Percentiles rank a stretch among this genome's conserved stretches.
These are phyloP conservation scores for Calameuta pallipes DNA, from an alignment of 2,888 invertebrate genomes.

Conservation along the genomic window DNA sequence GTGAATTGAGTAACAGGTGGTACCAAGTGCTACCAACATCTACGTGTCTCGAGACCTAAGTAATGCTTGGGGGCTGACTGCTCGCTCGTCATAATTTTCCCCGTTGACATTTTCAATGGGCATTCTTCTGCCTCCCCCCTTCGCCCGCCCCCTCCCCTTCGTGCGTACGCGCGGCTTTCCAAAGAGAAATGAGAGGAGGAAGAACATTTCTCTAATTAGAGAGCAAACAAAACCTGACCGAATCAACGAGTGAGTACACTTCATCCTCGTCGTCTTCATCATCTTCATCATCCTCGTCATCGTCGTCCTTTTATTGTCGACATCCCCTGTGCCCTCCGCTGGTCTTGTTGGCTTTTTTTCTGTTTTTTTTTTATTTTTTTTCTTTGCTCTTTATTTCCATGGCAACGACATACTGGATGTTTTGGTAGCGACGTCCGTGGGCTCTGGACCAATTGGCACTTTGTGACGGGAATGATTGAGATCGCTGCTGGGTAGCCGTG, in stretches of 20 bases:
- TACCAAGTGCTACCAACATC: constrained; percentile 27
- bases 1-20: constrained; percentile 37
- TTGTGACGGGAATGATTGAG: no score
- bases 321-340: no score
- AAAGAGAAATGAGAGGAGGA: constrained; percentile 1
- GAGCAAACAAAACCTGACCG: background rate
- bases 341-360: background rate
- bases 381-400: constrained; percentile 9
- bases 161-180: background rate
- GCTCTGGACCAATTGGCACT: no score
- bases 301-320: no score
- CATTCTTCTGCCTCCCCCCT: constrained; percentile 27
- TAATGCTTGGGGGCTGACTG: background rate
- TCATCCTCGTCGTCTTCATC: background rate
- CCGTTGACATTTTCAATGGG: constrained; percentile 9
- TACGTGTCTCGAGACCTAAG: background rate
- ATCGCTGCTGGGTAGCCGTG: background rate
- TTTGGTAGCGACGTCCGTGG: background rate
- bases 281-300: background rate
- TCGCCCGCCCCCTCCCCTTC: constrained; percentile 4
- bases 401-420: background rate
- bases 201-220: constrained; percentile 2
- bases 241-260: background rate
- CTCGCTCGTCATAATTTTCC: constrained; percentile 8
- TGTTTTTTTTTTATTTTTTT: constrained; percentile 7